A percentile compares a stretch with the other conserved stretches of the same genome.
These are phyloP conservation scores for Aegithalos caudatus DNA, from an alignment of 2,113 vertebrate genomes.

Conservation along the genomic window DNA sequence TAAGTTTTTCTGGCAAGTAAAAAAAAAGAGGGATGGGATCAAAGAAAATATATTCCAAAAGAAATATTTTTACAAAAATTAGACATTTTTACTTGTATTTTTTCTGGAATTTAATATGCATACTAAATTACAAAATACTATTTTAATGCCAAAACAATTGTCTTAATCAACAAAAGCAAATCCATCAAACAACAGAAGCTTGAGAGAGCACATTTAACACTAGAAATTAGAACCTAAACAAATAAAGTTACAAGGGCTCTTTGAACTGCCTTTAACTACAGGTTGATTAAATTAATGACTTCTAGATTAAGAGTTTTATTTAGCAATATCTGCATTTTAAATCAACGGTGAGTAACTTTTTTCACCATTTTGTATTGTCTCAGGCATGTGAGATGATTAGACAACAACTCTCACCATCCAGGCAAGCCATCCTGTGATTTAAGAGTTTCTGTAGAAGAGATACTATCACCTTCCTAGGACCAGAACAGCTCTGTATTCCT, in stretches of 20 bases:
- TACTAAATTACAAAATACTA: background rate
- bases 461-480: background rate
- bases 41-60: background rate
- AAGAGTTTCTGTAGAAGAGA: constrained; percentile 19
- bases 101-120: background rate
- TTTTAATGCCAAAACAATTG: background rate
- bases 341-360: background rate
- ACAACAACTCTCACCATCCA: background rate
- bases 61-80: background rate
- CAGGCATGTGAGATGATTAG: background rate
- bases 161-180: background rate
- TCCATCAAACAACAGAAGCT: background rate
- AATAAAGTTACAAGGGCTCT: background rate
- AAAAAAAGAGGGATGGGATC: background rate
- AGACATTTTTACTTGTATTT: background rate
- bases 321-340: background rate
- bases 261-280: background rate
- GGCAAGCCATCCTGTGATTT: background rate
- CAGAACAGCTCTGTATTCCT: background rate
- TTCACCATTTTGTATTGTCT: background rate
- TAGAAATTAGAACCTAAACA: background rate
- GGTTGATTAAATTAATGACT: background rate
- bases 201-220: background rate
- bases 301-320: background rate
- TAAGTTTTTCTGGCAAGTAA: background rate